Evolutionary conservation across 92 coral and sea anemone genomes (phyloP).

Genomic region (Umimayanthus kanabou): DNA sequence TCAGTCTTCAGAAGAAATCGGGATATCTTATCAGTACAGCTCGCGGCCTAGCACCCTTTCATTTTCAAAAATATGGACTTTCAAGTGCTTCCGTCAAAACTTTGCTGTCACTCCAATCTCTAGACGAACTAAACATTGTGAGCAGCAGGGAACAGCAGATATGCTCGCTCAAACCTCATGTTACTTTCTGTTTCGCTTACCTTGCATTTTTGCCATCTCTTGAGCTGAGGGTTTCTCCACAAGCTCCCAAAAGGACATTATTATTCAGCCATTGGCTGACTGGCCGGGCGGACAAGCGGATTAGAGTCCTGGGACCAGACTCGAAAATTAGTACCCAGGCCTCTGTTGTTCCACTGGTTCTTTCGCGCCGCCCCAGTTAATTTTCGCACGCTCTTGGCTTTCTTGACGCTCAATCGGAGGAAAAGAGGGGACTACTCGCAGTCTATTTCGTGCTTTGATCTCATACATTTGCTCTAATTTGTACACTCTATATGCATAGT

Average conservation of each 20-base stretch:
- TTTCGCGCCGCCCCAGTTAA: too few relatives aligned
- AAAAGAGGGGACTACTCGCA: too few relatives aligned
- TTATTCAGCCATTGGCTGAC: slow-evolving; percentile 22
- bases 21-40: too few relatives aligned
- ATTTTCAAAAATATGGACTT: too few relatives aligned
- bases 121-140: not conserved
- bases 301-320: not conserved
- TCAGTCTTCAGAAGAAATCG: too few relatives aligned
- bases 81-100: too few relatives aligned
- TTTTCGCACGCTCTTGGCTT: too few relatives aligned
- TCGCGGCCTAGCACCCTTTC: too few relatives aligned
- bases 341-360: not conserved
- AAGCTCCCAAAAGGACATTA: slow-evolving; percentile 66
- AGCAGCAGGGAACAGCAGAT: not conserved
- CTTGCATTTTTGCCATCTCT: slow-evolving; percentile 85
- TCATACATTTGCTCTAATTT: too few relatives aligned
- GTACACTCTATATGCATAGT: too few relatives aligned
- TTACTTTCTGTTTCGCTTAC: slow-evolving; percentile 33
- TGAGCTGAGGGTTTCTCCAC: slow-evolving; percentile 73
- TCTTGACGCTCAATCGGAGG: too few relatives aligned
- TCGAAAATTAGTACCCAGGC: not conserved
- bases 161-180: not conserved
- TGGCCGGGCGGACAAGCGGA: not conserved
- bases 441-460: too few relatives aligned
- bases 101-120: not conserved